Evolutionary conservation across 2,888 invertebrate species (phyloP).

Genomic region (Watsonalla cultraria): DNA sequence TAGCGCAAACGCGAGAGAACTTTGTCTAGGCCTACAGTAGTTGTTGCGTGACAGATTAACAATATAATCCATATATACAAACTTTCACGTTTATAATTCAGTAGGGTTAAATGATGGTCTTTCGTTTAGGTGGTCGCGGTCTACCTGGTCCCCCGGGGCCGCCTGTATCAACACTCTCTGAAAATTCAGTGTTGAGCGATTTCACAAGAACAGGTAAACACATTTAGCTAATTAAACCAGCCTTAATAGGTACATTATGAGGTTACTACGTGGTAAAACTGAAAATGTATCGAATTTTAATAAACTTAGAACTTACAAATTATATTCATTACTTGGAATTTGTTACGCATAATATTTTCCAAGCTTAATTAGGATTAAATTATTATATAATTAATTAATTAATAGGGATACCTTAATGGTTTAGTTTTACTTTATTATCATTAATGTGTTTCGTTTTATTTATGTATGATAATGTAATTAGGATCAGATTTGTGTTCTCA

Average conservation of each 20-base stretch:
- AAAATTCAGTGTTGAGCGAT: slow-evolving; percentile 50
- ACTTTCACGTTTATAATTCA: too few species aligned
- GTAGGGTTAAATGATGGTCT: too few species aligned
- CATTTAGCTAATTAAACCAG: neutral
- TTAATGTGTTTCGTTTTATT: too few species aligned
- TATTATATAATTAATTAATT: neutral
- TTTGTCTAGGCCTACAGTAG: too few species aligned
- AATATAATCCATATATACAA: too few species aligned
- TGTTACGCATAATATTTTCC: neutral
- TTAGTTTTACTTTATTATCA: too few species aligned
- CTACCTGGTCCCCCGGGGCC: slow-evolving; percentile 59
- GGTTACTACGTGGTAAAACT: neutral
- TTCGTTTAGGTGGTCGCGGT: slow-evolving; percentile 47
- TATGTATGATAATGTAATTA: too few species aligned
- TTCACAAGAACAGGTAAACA: slow-evolving; percentile 41
- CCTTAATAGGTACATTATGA: neutral
- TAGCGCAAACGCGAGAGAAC: too few species aligned
- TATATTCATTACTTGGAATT: neutral
- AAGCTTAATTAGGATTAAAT: neutral
- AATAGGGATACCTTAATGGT: too few species aligned
- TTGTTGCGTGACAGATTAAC: too few species aligned
- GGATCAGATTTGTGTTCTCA: too few species aligned
- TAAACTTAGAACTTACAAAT: neutral
- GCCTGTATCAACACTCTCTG: slow-evolving; percentile 33
- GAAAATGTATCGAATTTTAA: neutral